These are phyloP conservation scores for Drosophila peninsularis DNA, from an alignment of 2,888 invertebrate genomes.

Conservation along the genomic window DNA sequence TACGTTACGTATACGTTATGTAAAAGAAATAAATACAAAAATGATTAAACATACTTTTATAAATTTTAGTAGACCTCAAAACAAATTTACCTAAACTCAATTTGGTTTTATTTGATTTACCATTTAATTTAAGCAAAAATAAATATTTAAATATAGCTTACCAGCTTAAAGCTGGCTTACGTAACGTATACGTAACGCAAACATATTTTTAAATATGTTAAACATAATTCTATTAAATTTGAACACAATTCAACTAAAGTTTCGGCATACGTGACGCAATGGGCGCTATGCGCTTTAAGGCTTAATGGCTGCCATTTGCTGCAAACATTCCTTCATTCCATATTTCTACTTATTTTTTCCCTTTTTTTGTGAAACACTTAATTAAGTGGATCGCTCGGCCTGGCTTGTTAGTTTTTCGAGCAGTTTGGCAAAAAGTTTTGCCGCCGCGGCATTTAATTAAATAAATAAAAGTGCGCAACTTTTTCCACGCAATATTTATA, in stretches of 20 bases:
- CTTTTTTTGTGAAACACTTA: conserved; percentile 24
- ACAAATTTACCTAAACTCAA: no score
- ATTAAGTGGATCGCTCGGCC: conserved; percentile 41
- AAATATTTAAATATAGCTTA: no score
- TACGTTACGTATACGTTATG: background rate
- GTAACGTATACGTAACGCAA: background rate
- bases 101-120: no score
- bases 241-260: background rate
- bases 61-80: no score
- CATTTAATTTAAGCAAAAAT: no score
- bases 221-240: no score
- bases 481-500: conserved; percentile 33
- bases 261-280: background rate
- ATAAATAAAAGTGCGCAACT: conserved; percentile 65
- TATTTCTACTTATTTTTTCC: background rate
- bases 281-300: background rate
- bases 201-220: no score
- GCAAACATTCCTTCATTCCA: background rate
- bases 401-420: conserved; percentile 36
- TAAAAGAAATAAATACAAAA: no score
- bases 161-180: background rate
- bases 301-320: background rate
- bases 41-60: no score
- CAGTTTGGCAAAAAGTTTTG: conserved; percentile 51
- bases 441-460: conserved; percentile 71